Conservation (phyloP, 2,113 vertebrate genomes). For the Pterophyllum scalare region DNA sequence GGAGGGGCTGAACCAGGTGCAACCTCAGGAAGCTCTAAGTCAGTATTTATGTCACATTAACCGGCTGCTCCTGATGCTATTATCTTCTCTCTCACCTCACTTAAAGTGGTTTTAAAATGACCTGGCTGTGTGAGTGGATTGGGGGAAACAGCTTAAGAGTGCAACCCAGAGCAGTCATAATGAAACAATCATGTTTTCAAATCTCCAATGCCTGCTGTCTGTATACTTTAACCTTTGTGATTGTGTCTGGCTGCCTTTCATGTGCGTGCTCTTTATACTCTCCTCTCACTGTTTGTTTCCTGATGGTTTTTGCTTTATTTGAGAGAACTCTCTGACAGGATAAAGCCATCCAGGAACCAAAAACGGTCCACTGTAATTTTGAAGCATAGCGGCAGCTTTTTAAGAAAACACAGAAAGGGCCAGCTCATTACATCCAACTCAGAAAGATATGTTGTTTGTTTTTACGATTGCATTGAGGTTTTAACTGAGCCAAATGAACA, state of each 20-base stretch:
- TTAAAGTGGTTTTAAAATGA: conserved; percentile 14
- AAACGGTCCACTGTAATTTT: conserved; percentile 63
- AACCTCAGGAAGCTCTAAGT: conserved; percentile 6
- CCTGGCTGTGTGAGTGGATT: conserved; percentile 48
- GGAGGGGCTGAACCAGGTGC: conserved; percentile 45
- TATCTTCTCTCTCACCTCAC: conserved; percentile 18
- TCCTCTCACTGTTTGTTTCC: conserved; percentile 48
- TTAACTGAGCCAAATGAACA: background rate
- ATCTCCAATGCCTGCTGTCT: conserved; percentile 45
- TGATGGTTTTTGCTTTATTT: conserved; percentile 10
- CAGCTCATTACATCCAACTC: conserved; percentile 28
- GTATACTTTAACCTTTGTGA: conserved; percentile 51
- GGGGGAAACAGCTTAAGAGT: conserved; percentile 41
- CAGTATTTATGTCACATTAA: conserved; percentile 42
- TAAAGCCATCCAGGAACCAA: conserved; percentile 36
- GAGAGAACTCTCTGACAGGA: background rate
- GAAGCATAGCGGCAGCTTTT: conserved; percentile 39
- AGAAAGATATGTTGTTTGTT: conserved; percentile 22
- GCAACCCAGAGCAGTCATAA: conserved; percentile 16
- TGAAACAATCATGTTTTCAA: conserved; percentile 32
- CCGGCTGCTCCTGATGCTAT: conserved; percentile 18
- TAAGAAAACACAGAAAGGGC: conserved; percentile 29
- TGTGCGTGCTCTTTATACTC: conserved; percentile 14
- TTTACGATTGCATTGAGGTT: conserved; percentile 29
- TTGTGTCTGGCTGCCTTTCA: conserved; percentile 27